Conservation (phyloP, 2,888 invertebrate species). For the Stenoptilia bipunctidactyla region DNA sequence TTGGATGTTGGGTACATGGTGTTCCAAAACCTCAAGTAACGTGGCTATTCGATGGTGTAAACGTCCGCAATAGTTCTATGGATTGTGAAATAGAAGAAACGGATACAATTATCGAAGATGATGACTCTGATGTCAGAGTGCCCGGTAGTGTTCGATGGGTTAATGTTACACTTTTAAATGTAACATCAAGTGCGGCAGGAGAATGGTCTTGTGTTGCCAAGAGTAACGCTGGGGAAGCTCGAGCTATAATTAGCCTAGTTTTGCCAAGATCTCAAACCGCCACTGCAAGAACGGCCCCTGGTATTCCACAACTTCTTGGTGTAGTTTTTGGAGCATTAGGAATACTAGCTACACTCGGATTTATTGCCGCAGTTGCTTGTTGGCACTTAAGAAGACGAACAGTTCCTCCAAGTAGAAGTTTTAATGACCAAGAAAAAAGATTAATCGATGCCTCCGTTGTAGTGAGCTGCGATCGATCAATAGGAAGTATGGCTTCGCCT, state of each 20-base stretch:
- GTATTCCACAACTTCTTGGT: conserved; percentile 79
- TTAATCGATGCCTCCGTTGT: conserved; percentile 81
- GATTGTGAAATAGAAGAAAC: conserved; percentile 62
- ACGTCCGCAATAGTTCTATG: conserved; percentile 54
- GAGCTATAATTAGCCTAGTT: conserved; percentile 72
- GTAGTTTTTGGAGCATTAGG: conserved; percentile 81
- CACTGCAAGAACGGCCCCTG: conserved; percentile 81
- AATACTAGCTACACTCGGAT: conserved; percentile 77
- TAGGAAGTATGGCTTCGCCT: conserved; percentile 74
- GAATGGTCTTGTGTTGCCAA: conserved; percentile 87
- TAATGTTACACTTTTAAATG: conserved; percentile 85
- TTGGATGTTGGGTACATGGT: conserved; percentile 85
- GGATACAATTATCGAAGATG: conserved; percentile 50
- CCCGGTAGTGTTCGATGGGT: conserved; percentile 76
- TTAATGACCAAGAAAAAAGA: conserved; percentile 90
- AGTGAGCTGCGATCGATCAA: conserved; percentile 75
- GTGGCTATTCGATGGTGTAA: conserved; percentile 83
- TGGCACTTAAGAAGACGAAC: conserved; percentile 80
- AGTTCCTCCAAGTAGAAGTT: conserved; percentile 76
- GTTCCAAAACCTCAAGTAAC: conserved; percentile 87
- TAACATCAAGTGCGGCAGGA: conserved; percentile 86
- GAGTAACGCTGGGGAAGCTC: conserved; percentile 75
- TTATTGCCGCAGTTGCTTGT: conserved; percentile 61
- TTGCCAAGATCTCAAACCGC: conserved; percentile 76
- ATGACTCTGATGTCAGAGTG: conserved; percentile 46